These are phyloP conservation scores for Chymomyza caudatula DNA, from an alignment of 2,888 invertebrate genomes.

Conservation along the genomic window DNA sequence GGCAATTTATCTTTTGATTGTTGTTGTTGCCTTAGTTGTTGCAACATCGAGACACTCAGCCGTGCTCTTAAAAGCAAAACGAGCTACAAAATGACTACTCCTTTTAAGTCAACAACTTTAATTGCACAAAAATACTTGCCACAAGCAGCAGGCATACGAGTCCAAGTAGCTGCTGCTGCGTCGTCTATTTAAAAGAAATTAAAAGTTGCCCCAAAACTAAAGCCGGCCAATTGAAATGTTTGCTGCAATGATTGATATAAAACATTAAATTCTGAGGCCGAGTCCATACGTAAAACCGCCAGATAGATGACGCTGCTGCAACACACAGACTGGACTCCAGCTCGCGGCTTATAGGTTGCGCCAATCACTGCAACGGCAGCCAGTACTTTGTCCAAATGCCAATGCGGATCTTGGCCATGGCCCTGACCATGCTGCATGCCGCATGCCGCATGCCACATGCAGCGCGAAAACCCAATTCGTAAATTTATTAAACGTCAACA, in stretches of 20 bases:
- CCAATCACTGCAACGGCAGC: constrained; percentile 29
- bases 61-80: constrained; percentile 48
- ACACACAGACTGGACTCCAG: too few species aligned
- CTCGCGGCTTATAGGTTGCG: too few species aligned
- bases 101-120: constrained; percentile 67
- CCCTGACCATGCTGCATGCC: constrained; percentile 37
- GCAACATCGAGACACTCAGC: constrained; percentile 45
- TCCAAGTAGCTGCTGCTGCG: constrained; percentile 16
- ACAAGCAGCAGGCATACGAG: constrained; percentile 9
- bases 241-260: constrained; percentile 59
- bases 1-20: constrained; percentile 69
- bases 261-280: constrained; percentile 64
- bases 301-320: constrained; percentile 62
- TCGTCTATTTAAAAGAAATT: constrained; percentile 58
- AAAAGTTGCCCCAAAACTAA: constrained; percentile 43
- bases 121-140: constrained; percentile 60
- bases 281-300: constrained; percentile 51
- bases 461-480: constrained; percentile 69
- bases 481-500: constrained; percentile 74
- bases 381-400: constrained; percentile 70
- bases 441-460: constrained; percentile 62
- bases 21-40: constrained; percentile 33
- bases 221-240: neutral
- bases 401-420: constrained; percentile 39
- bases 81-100: constrained; percentile 35